Percentiles rank a stretch among this genome's conserved stretches.
These are phyloP conservation scores for Trididemnum clinides DNA, from an alignment of 23 tunicate species.

Conservation along the genomic window DNA sequence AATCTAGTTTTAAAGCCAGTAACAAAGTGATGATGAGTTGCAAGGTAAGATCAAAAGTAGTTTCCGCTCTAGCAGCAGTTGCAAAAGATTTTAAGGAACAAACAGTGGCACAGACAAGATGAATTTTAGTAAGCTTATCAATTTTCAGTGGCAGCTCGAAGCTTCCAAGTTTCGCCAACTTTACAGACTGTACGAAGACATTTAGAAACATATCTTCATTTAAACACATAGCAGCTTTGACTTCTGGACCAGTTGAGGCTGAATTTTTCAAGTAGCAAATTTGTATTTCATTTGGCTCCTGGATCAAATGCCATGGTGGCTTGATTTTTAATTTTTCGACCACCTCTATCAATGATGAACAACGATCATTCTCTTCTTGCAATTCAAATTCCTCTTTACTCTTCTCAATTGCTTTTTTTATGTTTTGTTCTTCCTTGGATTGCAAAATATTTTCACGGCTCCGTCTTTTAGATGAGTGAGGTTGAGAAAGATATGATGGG, in stretches of 20 bases:
- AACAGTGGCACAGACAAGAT: not conserved
- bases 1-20: not conserved
- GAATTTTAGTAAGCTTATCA: not conserved
- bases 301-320: conserved; percentile 16
- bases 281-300: no score
- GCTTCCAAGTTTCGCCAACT: not conserved
- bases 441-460: not conserved
- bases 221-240: not conserved
- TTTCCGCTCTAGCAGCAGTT: not conserved
- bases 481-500: not conserved
- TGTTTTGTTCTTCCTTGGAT: not conserved
- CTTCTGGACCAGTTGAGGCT: not conserved
- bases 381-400: conserved; percentile 1
- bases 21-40: not conserved
- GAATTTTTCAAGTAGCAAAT: not conserved
- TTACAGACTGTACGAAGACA: conserved; percentile 19
- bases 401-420: not conserved
- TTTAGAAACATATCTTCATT: not conserved
- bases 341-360: not conserved
- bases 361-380: not conserved
- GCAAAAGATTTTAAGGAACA: not conserved
- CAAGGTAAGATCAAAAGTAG: not conserved
- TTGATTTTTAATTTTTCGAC: not conserved
- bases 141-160: not conserved
- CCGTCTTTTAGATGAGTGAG: not conserved